Base-by-base conservation (phyloP, 2,888 invertebrate genomes). In the Elegia similella region DNA sequence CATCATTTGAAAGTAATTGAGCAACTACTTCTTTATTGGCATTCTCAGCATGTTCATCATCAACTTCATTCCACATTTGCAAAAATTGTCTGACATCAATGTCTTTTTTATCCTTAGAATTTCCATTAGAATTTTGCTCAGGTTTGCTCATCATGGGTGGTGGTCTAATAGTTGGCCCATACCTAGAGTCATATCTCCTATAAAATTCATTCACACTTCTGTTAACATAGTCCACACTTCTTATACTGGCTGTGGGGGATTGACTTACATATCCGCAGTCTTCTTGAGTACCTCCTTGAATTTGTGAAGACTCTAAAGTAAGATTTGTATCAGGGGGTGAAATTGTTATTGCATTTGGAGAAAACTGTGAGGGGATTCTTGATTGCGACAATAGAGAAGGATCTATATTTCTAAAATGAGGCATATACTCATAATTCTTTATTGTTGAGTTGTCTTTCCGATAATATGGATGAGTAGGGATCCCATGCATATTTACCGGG, bases 31-130 rank as follows among this genome's bases (percentile, higher is more conserved):
- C 82, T 69, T 84, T 87, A 61, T 62, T 71, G 62, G 42, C 13
- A 42, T 73, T 79, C 59, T 82, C 80, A 65, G 68, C 68, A 61
- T 73, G 73, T 68, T 88, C 92, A 55, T 92, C 92, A 72, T 90
- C 91, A 47, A 88, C 92, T 75, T 92, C 92, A 84, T 85, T 91
- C 92, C 92, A 92, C 84, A 85, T 90, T 82, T 88, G 85, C 50
- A 92, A 73, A 76, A 88, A 92, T 67, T 92, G 91, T 62, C 92
- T 79, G 5, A 92, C 85, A 82, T 92, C 68, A 64, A 91, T 80
- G 64, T 77, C 74, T 62, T 84, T 84, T 65, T 81, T 88, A 42
- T 79, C 77, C 72, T 81, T 83, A 15, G 78, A 67, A 57, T 50
- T 60, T 53, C 46, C 59, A 65, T 67, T 71, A 44, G 65, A 42